Percentiles rank a stretch among this genome's conserved stretches.
Evolutionary conservation across 1,140 invertebrate species (phyloP).

Genomic region (Drosophila baimaii): DNA sequence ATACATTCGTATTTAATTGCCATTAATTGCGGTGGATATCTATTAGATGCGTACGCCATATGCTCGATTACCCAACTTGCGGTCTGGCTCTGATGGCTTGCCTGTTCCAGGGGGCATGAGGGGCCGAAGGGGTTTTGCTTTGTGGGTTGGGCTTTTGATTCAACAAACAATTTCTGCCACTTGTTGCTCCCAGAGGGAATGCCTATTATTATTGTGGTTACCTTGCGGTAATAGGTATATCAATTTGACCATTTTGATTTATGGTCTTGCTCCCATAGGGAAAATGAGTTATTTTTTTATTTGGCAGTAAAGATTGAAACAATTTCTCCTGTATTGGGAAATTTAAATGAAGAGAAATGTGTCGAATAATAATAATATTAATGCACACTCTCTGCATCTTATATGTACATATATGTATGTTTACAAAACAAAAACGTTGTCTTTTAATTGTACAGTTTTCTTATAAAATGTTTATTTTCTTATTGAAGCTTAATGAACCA

Average conservation of each 20-base stretch:
- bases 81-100: constrained; percentile 39
- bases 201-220: not conserved
- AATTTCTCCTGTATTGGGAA: too few relatives aligned
- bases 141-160: constrained; percentile 11
- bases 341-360: not conserved
- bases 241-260: not conserved
- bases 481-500: not conserved
- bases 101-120: not conserved
- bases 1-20: constrained; percentile 57
- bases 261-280: not conserved
- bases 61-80: constrained; percentile 65
- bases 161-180: constrained; percentile 13
- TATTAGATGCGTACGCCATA: constrained; percentile 50
- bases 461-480: not conserved
- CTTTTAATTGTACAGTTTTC: too few relatives aligned
- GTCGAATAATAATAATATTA: not conserved
- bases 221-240: not conserved
- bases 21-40: constrained; percentile 39
- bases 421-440: too few relatives aligned
- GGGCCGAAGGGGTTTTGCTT: not conserved
- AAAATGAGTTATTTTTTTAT: not conserved
- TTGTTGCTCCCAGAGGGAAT: constrained; percentile 20
- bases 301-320: not conserved
- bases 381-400: not conserved
- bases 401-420: not conserved